Base-by-base conservation (phyloP, 2,113 vertebrate genomes). In the Chaenogobius annularis region DNA sequence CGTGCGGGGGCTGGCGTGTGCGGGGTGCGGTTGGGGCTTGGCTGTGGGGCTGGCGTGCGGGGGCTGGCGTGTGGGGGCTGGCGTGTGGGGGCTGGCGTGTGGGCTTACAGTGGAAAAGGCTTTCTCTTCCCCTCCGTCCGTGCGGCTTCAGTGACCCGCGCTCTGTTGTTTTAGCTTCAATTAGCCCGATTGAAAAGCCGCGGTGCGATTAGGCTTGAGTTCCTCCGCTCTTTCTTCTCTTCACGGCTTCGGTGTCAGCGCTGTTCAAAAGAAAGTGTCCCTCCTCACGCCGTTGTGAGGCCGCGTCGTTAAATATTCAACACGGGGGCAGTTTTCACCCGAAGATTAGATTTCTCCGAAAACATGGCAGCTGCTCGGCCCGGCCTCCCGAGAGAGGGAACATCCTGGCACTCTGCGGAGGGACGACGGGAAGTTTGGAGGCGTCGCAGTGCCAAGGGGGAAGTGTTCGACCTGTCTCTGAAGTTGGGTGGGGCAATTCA, bases 181-280 rank as follows among this genome's bases (percentile, higher is more conserved):
- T 91, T 86, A 86, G 79, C 48, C 37, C 66, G 83, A 91, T 90
- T 90, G 85, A 90, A 85, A 88, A 78, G 75, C 76, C 62, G 23
- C 48, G 44, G 75, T 62, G 31, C 87, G 87, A 87, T 90, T 90
- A 88, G 78, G 37, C 47, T 90, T 88, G 67, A 86, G 86, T 91
- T 88, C 69, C 83, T 63, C 73, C 67, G 70, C 52, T 82, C 44
- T 85, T 84, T 85, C 79, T 65, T 52, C 68, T 19, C 73, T 86
- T 87, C 87, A 12, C 90, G 90, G 89, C 87, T 93, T 84, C 77
- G 85, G 89, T 93, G 91, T 94, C 92, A 83, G 56, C 44, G 68
- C 68, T 74, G 66, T 86, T 93, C 89, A 93, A 94, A 93, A 93
- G 93, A 94, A 94, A 94, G 93, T 94, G 93, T 94, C 37, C n/a